Evolutionary conservation across 2,797 vertebrate genomes (phyloP), one percentile per base, ranked within the genome.

Genomic region (Danio aesculapii): DNA sequence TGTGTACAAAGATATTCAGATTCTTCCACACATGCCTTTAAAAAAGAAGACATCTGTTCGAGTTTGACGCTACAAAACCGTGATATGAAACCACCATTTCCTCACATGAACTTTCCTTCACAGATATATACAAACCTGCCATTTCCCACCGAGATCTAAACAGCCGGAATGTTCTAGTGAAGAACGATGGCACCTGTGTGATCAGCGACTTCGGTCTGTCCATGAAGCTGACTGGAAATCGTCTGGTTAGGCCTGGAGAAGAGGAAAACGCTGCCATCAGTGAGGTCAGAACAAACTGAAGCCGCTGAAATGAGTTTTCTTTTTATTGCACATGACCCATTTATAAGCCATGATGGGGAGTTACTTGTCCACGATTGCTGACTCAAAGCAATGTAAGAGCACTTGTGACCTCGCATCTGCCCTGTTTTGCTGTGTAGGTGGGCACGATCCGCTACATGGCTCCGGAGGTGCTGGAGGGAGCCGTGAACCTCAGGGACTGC

Each of bases 361-460:
- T 75, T 44, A 30, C 21, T 30, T 30, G 6, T 58, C 46, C 77
- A 52, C 13, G 59, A 50, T 13, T 19, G 55, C 66, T 59, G 64
- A 59, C 61, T 19, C 14, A 68, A 21, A 44, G 64, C 21, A 39
- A 9, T 9, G 8, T 13, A 44, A 13, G 6, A 58, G 52, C 47
- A 41, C n/a, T 10, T 67, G 16, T 52, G 21, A 13, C 3, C 43
- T 79, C 44, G 66, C 39, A 64, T 59, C 8, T 49, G 14, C 44
- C 4, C 30, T 58, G 4, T 73, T 52, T 3, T 63, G n/a, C 14
- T 81, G 49, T 81, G 17, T 63, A 99, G 98, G 98, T 98, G 44
- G 98, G 97, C 41, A 97, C 97, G 0, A 96, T 98, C 86, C 96
- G 97, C 77, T 99, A 99, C 78, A 99, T 98, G 97, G 96, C 97